A percentile compares a stretch with the other conserved stretches of the same genome.
Evolutionary conservation across 2,113 vertebrate species (phyloP).

Genomic region (pig (Sus scrofa)): T2T-Sscrofa CM000827.6:50843001-50843500

Average conservation of each 20-base stretch:
- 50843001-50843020: conserved; percentile 57
- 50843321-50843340: not conserved
- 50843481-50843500: not conserved
- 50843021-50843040: conserved; percentile 1
- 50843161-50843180: not conserved
- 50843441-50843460: not conserved
- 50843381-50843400: not conserved
- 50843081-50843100: not conserved
- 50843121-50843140: not conserved
- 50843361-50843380: not conserved
- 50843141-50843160: not conserved
- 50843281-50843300: not conserved
- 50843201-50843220: not conserved
- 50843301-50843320: not conserved
- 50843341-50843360: conserved; percentile 1
- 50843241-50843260: not conserved
- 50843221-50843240: not conserved
- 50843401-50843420: not conserved
- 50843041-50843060: conserved; percentile 50
- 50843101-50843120: conserved; percentile 31
- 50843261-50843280: not conserved
- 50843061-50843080: conserved; percentile 24
- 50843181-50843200: too few species aligned
- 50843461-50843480: not conserved
- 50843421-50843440: not conserved